phyloP scores from a whole-genome alignment of 2,113 vertebrate genomes.

The Pollimyrus isidori region DNA sequence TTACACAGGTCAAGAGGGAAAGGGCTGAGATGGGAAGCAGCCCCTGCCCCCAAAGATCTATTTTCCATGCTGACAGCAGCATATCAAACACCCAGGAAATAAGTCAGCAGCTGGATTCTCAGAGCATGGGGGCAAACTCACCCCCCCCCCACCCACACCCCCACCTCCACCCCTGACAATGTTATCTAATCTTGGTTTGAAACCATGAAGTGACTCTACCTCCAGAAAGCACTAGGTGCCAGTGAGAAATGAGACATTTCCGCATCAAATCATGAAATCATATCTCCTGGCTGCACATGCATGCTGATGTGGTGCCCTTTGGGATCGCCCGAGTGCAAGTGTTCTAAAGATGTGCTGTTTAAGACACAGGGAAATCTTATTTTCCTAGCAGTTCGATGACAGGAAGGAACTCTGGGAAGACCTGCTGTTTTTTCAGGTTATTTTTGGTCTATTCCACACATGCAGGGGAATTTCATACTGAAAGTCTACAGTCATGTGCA shows the following conservation, averaged over 20 bases:
- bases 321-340: background rate
- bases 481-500: background rate
- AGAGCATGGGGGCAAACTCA: background rate
- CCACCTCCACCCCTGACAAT: background rate
- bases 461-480: background rate
- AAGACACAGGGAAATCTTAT: background rate
- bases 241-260: background rate
- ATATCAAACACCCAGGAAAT: background rate
- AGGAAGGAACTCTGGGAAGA: background rate
- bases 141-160: background rate
- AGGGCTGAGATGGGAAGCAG: background rate
- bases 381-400: background rate
- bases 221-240: background rate
- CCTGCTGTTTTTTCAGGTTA: background rate
- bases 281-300: background rate
- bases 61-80: background rate
- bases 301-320: background rate
- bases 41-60: background rate
- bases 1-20: background rate
- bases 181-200: conserved; percentile 3
- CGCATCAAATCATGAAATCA: background rate
- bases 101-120: background rate
- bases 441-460: background rate
- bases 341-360: background rate
- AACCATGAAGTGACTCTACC: background rate